Percentiles rank a stretch among this genome's conserved stretches.
Conservation (phyloP, 2,113 vertebrate genomes). For the Hucho hucho region DNA sequence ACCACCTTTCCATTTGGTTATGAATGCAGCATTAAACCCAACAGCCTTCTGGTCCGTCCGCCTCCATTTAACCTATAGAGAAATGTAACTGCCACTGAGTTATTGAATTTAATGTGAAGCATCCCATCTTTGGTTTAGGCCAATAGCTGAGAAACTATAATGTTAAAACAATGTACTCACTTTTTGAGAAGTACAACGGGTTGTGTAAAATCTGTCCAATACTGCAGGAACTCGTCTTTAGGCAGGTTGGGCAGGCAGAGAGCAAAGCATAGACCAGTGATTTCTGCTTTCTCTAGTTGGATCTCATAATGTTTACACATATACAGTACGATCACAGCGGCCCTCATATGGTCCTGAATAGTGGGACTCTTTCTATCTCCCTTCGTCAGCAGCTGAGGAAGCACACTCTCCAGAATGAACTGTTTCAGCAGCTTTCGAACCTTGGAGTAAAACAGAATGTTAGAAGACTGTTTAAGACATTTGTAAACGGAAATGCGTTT, state of each 20-base stretch:
- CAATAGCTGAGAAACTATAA: too few species aligned
- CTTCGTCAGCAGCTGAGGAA: constrained; percentile 57
- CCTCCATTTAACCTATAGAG: too few species aligned
- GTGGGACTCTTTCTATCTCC: constrained; percentile 1
- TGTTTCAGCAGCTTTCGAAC: constrained; percentile 61
- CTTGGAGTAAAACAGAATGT: constrained; percentile 36
- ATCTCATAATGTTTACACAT: constrained; percentile 33
- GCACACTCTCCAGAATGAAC: constrained; percentile 55
- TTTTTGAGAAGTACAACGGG: constrained; percentile 43
- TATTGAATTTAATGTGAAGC: too few species aligned
- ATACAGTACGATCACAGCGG: constrained; percentile 60
- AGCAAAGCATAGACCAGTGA: constrained; percentile 48
- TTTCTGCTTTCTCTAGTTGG: constrained; percentile 14
- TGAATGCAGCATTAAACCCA: too few species aligned
- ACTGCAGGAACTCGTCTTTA: constrained; percentile 52
- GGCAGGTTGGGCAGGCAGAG: constrained; percentile 60
- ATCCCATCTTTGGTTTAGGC: too few species aligned
- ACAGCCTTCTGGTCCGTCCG: too few species aligned
- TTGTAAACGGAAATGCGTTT: too few species aligned
- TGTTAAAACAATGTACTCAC: constrained; percentile 36
- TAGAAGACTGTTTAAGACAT: too few species aligned
- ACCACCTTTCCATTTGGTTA: too few species aligned
- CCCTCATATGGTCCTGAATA: constrained; percentile 54
- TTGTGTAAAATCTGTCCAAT: constrained; percentile 58
- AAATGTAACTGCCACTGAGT: too few species aligned